Evolutionary conservation across 2,797 vertebrate genomes (phyloP), one percentile per base, ranked within the genome.

Genomic region (Euphonia xanthogaster): DNA sequence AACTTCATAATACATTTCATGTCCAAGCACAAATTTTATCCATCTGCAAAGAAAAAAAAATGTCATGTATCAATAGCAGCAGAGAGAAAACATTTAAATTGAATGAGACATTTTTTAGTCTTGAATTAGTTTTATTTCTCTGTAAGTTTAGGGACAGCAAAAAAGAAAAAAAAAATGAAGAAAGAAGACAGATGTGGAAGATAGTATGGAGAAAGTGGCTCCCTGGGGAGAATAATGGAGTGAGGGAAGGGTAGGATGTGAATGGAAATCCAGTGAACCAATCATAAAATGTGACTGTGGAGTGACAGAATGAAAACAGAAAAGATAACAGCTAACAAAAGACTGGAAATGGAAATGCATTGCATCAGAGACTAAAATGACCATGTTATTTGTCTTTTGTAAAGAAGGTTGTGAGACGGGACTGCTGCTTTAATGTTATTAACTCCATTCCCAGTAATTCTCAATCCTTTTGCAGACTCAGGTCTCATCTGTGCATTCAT

Each of bases 101-200:
- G 24, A 73, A 57, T 80, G 77, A 77, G 6, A 10, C 14, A 20
- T 35, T 58, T 76, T 74, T 71, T n/a, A 70, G 20, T 10, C 24
- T 88, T 93, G 70, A 81, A 78, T 65, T 79, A 73, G 13, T 70
- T 95, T 90, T 72, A 51, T 86, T 88, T 70, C 58, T 70, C 33
- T 76, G 14, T 84, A 65, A 77, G 14, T 51, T 79, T 88, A 78
- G 13, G 28, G 24, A 50, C 42, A 71, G 55, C 18, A 86, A 86
- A 79, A 51, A 70, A 73, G 55, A 62, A 7, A 81, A 73, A 73
- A 90, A 5, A 74, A 80, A 88, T 42, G 12, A 82, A 78, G 60
- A 70, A 88, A 65, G 30, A 74, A 88, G 25, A 80, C 9, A 28
- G 50, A 67, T 11, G 16, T 33, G 17, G 55, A 86, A 79, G 53